Percentiles rank a stretch among this genome's conserved stretches.
Evolutionary conservation across 2,797 vertebrate genomes (phyloP).

Genomic region (Sorex maritimensis): DNA sequence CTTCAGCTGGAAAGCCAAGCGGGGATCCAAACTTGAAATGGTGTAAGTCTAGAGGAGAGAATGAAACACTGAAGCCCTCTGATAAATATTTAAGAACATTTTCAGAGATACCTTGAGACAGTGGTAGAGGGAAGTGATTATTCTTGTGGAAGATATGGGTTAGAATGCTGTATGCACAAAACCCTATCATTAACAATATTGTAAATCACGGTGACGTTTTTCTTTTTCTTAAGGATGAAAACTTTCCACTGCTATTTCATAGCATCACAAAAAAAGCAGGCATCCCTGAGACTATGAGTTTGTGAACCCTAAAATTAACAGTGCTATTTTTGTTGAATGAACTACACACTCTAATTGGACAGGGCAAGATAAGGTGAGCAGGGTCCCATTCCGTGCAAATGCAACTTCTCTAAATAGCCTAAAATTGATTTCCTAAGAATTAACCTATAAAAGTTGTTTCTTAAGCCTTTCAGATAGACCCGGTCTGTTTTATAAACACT

Average conservation of each 20-base stretch:
- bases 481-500: constrained; percentile 91
- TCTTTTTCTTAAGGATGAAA: not conserved
- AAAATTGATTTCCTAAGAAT: constrained; percentile 83
- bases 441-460: constrained; percentile 86
- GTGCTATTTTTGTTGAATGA: constrained; percentile 74
- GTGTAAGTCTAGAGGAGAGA: not conserved
- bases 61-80: constrained; percentile 2
- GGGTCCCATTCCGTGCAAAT: constrained; percentile 55
- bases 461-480: constrained; percentile 89
- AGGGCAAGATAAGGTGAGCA: not conserved
- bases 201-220: no score
- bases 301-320: not conserved
- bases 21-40: not conserved
- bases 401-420: constrained; percentile 60
- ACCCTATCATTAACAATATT: no score
- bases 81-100: not conserved
- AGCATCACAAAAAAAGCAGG: not conserved
- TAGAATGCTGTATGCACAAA: not conserved
- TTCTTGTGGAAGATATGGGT: no score
- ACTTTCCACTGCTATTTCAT: not conserved
- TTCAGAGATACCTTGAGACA: not conserved
- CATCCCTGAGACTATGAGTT: not conserved
- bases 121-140: no score
- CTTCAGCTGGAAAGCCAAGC: not conserved
- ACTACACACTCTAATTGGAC: not conserved